These are phyloP conservation scores for Stigmatopora nigra DNA, from an alignment of 2,113 vertebrate genomes.

Conservation along the genomic window DNA sequence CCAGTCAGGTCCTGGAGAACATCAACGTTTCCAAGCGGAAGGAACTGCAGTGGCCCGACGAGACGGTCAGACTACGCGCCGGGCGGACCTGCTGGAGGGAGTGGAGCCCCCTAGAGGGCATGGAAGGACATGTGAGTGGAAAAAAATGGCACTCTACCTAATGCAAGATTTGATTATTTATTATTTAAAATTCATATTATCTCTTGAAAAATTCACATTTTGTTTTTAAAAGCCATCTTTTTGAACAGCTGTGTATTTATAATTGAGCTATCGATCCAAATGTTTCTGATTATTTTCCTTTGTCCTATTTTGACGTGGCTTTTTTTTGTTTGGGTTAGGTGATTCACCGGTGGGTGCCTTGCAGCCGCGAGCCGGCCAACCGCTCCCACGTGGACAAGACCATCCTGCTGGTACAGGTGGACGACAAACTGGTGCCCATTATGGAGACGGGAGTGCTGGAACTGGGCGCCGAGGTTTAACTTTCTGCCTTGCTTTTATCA, in stretches of 20 bases:
- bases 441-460: conserved; percentile 95
- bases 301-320: no score
- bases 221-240: no score
- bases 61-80: conserved; percentile 85
- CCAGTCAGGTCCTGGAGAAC: conserved; percentile 87
- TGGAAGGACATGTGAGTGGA: conserved; percentile 95
- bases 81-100: conserved; percentile 97
- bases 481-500: conserved; percentile 61
- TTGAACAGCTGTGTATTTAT: no score
- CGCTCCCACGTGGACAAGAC: conserved; percentile 98
- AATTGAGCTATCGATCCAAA: no score
- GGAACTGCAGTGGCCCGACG: conserved; percentile 97
- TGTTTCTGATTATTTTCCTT: no score
- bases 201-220: no score
- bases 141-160: background rate
- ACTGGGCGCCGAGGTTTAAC: conserved; percentile 93
- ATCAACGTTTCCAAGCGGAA: conserved; percentile 95
- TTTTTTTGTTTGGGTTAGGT: conserved; percentile 76
- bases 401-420: conserved; percentile 98
- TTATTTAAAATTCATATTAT: no score
- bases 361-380: conserved; percentile 91
- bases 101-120: conserved; percentile 96
- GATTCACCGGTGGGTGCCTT: conserved; percentile 99
- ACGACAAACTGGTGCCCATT: conserved; percentile 95
- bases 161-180: no score